Evolutionary conservation across 2,113 vertebrate species (phyloP), one percentile per base, ranked within the genome.

Genomic region (Syrrhaptes paradoxus): DNA sequence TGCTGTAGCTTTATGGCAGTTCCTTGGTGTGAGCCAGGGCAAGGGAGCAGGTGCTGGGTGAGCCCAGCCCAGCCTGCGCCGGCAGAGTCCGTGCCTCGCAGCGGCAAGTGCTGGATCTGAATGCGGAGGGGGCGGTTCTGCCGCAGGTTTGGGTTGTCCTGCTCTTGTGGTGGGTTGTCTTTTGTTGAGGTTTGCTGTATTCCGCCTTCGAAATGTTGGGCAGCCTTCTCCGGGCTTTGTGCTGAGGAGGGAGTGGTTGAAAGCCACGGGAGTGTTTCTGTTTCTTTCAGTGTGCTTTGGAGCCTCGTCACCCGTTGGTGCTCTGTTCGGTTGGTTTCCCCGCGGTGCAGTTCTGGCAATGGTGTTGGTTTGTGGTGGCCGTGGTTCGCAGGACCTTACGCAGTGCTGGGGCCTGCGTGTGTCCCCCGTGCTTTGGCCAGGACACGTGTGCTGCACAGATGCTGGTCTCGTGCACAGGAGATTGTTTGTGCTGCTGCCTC

Each of bases 81-180:
- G 0, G 66, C 81, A 43, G 51, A 34, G 46, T 12, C n/a, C 0
- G 3, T 29, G 25, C 38, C 70, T 70, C 2, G 10, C 49, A 29
- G 67, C 3, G 2, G 10, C 7, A 0, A 55, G 49, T 7, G 7
- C 9, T 8, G 28, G 32, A 6, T 52, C 52, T 46, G 51, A 61
- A 15, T 1, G 0, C 1, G 1, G 34, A 49, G 76, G 48, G 63
- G 63, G 18, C 1, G 3, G 14, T 16, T 52, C 48, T 7, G 1
- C 61, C 0, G 0, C 28, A 36, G 20, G 3, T 65, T 65, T 75
- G 83, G 32, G 10, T 57, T 7, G 4, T 65, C 25, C 48, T 48
- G 43, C 52, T 88, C 58, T 43, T 16, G 18, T 15, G 5, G 10
- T n/a, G 45, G 54, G 11, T 28, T 73, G 6, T 24, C 17, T 71